Base-by-base conservation (phyloP, 2,113 vertebrate species). In the Apteryx mantelli region DNA sequence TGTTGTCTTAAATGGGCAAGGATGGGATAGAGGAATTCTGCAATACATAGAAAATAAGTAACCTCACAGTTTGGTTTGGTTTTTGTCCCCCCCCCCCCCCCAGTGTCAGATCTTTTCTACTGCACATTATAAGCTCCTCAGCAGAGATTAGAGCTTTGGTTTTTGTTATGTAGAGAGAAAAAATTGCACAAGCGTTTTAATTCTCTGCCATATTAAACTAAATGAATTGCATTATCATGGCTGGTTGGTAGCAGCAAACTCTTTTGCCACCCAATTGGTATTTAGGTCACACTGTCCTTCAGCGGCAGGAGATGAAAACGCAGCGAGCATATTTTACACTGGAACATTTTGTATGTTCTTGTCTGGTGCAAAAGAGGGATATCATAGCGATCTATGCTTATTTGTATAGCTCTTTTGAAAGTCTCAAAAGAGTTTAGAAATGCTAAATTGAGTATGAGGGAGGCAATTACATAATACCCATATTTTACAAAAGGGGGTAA, bases 271-370 rank as follows among this genome's bases (percentile, higher is more conserved):
- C 17, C 20, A 9, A 56, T 91, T 75, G 46, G 42, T 82, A 44
- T 71, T 88, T 89, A 83, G 46, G 52, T 8, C 65, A 64, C 82
- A 78, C 34, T 70, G 24, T 91, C 60, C 88, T 92, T 36, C 42
- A 75, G 69, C 42, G 68, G 44, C 18, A 91, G 88, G 80, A 92
- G 77, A 20, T 92, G 55, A 95, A 93, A 96, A 15, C 38, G 81
- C 26, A 77, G 44, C 40, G 63, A 30, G 24, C 86, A 74, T 78
- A 89, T 78, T 95, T 91, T 89, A 64, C 73, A 11, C 71, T 46
- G 70, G 78, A 90, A 84, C 83, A 84, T 75, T 91, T 88, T 82
- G 50, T 94, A 19, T 78, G 28, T 75, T 88, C 30, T 66, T 93
- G 34, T 81, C 50, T 88, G 69, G 60, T 92, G 58, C 11, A 24